Conservation (phyloP, 2,113 vertebrate genomes). For the Regulus satrapa region DNA sequence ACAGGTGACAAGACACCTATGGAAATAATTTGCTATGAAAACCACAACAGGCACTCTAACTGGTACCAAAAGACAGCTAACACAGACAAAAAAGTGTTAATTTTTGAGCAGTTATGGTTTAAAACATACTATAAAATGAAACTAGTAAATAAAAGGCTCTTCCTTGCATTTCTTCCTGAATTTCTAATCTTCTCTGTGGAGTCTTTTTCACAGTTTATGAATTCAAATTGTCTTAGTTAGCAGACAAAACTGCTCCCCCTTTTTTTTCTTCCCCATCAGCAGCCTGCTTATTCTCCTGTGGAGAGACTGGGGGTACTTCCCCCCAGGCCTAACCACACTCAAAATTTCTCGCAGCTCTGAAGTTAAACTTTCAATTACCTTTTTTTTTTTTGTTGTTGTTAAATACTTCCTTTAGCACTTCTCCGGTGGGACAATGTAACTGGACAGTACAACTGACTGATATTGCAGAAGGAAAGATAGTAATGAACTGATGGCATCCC, state of each 20-base stretch:
- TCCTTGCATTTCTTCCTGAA: not conserved
- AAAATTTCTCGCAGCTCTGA: not conserved
- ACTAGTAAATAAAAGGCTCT: not conserved
- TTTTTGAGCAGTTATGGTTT: not conserved
- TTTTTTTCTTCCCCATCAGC: not conserved
- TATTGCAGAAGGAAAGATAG: not conserved
- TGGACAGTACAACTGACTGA: not conserved
- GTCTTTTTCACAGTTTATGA: not conserved
- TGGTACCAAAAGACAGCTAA: not conserved
- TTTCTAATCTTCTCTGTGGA: not conserved
- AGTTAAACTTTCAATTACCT: not conserved
- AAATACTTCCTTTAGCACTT: not conserved
- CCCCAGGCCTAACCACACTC: not conserved
- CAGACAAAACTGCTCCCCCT: not conserved
- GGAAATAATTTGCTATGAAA: not conserved
- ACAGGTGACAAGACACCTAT: not conserved
- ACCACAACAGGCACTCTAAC: not conserved
- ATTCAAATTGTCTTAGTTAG: not conserved
- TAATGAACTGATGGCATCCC: fast-evolving
- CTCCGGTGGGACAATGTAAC: not conserved
- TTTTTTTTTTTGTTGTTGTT: not conserved
- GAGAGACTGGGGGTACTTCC: not conserved
- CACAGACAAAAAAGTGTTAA: not conserved
- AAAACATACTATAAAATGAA: not conserved
- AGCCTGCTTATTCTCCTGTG: not conserved